These are phyloP conservation scores for Pachycephus smyrnensis DNA, from an alignment of 2,888 invertebrate genomes.

Conservation along the genomic window DNA sequence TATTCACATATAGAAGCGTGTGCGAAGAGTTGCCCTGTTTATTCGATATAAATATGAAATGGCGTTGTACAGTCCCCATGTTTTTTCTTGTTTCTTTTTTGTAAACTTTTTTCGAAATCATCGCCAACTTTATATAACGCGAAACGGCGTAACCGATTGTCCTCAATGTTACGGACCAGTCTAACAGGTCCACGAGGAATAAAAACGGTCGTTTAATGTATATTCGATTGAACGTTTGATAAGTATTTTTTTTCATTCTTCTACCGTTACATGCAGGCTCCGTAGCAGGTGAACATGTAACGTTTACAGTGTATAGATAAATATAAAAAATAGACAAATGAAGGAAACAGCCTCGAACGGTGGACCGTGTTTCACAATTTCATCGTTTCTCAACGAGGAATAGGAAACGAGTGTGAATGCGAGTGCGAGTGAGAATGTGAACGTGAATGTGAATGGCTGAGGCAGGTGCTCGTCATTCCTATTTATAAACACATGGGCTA, in stretches of 20 bases:
- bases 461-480: conserved; percentile 62
- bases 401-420: conserved; percentile 34
- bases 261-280: too few relatives aligned
- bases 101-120: not conserved
- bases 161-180: not conserved
- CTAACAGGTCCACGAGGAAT: not conserved
- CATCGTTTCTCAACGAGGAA: not conserved
- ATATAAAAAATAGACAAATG: not conserved
- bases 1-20: not conserved
- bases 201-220: not conserved
- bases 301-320: not conserved
- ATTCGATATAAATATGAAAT: not conserved
- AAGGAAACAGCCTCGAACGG: not conserved
- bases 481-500: conserved; percentile 50
- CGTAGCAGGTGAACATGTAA: not conserved
- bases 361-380: not conserved
- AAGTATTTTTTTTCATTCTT: not conserved
- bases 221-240: not conserved
- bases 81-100: not conserved
- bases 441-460: conserved; percentile 54
- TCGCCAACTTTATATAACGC: not conserved
- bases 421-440: conserved; percentile 38
- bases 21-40: not conserved
- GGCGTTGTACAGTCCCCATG: not conserved
- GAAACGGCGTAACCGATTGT: not conserved